Evolutionary conservation across 2,113 vertebrate genomes (phyloP), one percentile per base, ranked within the genome.

Genomic region (Spea multiplicata): DNA sequence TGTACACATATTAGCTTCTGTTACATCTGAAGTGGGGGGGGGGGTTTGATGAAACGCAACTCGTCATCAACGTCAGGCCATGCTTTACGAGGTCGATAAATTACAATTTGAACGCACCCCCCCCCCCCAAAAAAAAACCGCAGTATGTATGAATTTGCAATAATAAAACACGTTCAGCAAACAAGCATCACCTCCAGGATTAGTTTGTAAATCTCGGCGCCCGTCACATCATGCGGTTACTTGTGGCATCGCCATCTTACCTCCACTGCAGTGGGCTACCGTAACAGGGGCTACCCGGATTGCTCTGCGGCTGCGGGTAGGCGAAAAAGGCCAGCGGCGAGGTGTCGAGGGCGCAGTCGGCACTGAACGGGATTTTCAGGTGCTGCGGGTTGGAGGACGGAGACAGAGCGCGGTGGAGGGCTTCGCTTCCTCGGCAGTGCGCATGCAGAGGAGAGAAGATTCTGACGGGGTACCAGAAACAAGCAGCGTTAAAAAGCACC

Each of bases 351-450:
- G 92, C 84, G 92, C 92, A 90, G 46, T 95, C 94, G n/a, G 91
- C 90, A 87, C 91, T 93, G 87, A 91, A 86, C 14, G 91, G 86
- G 83, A 89, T 84, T 85, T 89, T 87, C 88, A 93, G 88, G 82
- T 91, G 87, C 85, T 91, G 88, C 84, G 92, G 88, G 86, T 92
- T 89, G 82, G 89, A 93, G 72, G 92, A 88, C 87, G 96, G 93
- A 84, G 94, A 95, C 82, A 94, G 93, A 86, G 88, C 86, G 88
- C 93, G 94, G 87, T 94, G 95, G 83, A 94, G 94, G 87, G 93
- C 91, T 80, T 96, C 96, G 86, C 91, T 94, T 93, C 95, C 93
- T 88, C 96, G 95, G 91, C 93, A 95, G 91, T 92, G 92, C 87
- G 91, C 89, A 89, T 90, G 92, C 86, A 94, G 90, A 84, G 95